Conservation (phyloP, 2,113 vertebrate species). For the Sminthopsis crassicaudata region DNA sequence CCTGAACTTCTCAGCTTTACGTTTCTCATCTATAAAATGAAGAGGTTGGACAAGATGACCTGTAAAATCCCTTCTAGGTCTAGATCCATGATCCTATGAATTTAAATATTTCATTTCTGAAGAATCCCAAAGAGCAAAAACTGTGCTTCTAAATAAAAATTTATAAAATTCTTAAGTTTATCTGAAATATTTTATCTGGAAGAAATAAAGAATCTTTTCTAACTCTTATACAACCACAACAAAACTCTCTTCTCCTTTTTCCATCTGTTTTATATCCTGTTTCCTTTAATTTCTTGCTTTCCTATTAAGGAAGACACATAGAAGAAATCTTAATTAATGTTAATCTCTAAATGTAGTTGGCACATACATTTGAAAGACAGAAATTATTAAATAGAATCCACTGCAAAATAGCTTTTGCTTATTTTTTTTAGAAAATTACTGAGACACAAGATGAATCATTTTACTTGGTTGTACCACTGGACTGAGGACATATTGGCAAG, state of each 20-base stretch:
- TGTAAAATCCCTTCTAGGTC: neutral
- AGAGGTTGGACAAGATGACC: neutral
- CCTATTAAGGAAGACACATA: conserved; percentile 34
- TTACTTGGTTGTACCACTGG: conserved; percentile 45
- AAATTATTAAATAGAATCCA: conserved; percentile 46
- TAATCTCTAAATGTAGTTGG: conserved; percentile 52
- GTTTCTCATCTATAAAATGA: neutral
- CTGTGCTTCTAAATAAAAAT: conserved; percentile 61
- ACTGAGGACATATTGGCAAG: conserved; percentile 47
- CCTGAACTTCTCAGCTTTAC: neutral
- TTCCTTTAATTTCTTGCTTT: conserved; percentile 47
- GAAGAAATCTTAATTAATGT: conserved; percentile 55
- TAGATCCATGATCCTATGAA: conserved; percentile 37
- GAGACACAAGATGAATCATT: conserved; percentile 45
- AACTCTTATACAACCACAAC: conserved; percentile 32
- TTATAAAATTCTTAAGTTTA: conserved; percentile 53
- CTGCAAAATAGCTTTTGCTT: conserved; percentile 55
- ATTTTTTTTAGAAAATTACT: conserved; percentile 52
- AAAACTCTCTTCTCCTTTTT: conserved; percentile 52
- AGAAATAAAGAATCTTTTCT: conserved; percentile 53
- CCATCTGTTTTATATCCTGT: conserved; percentile 16
- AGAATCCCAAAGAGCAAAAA: conserved; percentile 50
- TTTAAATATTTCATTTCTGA: conserved; percentile 48
- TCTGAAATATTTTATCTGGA: conserved; percentile 38
- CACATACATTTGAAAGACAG: conserved; percentile 56